Evolutionary conservation across 2,888 invertebrate genomes (phyloP).

Genomic region (Drosophila emarginata): DNA sequence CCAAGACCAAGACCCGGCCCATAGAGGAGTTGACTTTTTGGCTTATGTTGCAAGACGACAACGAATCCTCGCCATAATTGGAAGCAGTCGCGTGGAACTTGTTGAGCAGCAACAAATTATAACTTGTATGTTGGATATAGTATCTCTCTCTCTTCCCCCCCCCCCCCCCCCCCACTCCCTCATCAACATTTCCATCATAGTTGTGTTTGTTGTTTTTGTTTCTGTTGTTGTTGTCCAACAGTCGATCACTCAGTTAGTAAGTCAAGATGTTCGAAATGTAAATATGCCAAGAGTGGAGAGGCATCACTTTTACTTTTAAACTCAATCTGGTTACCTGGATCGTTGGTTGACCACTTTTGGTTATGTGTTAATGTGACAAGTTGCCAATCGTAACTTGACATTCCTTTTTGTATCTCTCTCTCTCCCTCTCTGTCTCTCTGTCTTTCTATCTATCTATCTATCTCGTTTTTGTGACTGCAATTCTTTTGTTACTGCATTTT

Average conservation of each 20-base stretch:
- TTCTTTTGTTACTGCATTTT: slow-evolving; percentile 3
- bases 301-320: slow-evolving; percentile 73
- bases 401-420: neutral
- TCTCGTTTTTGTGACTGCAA: neutral
- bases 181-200: slow-evolving; percentile 8
- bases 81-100: slow-evolving; percentile 79
- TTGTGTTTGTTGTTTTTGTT: slow-evolving; percentile 18
- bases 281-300: slow-evolving; percentile 61
- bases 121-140: slow-evolving; percentile 25
- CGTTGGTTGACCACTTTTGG: slow-evolving; percentile 57
- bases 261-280: slow-evolving; percentile 69
- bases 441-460: neutral
- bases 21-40: slow-evolving; percentile 67
- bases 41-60: slow-evolving; percentile 63
- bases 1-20: slow-evolving; percentile 41
- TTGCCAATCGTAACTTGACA: slow-evolving; percentile 50
- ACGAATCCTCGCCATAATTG: slow-evolving; percentile 78
- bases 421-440: neutral
- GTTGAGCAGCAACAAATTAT: slow-evolving; percentile 71
- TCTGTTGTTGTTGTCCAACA: slow-evolving; percentile 36
- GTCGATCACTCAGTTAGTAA: slow-evolving; percentile 76
- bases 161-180: slow-evolving; percentile 2
- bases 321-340: slow-evolving; percentile 17
- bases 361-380: slow-evolving; percentile 73
- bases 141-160: neutral